Percentiles rank a stretch among this genome's conserved stretches.
Conservation (phyloP, 2,113 vertebrate genomes). For the Crotophaga sulcirostris region DNA sequence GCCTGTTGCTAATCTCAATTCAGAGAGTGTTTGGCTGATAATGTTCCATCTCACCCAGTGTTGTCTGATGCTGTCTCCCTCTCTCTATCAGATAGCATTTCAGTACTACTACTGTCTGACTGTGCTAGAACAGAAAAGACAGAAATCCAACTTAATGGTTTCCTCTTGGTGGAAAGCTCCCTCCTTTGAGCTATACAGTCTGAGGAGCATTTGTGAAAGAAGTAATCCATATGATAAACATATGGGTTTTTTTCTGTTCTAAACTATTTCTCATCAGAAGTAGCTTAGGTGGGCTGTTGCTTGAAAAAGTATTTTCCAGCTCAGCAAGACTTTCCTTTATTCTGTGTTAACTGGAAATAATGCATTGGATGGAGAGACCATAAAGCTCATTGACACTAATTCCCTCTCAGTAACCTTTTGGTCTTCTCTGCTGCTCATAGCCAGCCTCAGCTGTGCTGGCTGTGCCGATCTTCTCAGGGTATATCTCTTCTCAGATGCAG, state of each 20-base stretch:
- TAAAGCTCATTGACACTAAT: not conserved
- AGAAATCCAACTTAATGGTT: not conserved
- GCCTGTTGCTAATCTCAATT: not conserved
- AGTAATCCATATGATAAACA: not conserved
- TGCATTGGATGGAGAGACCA: not conserved
- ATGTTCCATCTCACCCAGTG: not conserved
- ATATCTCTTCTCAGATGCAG: not conserved
- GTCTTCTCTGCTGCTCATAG: not conserved
- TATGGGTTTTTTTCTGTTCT: not conserved
- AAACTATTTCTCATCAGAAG: not conserved
- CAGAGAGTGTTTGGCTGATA: not conserved
- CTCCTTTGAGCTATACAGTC: not conserved
- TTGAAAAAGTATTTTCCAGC: not conserved
- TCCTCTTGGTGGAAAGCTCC: not conserved
- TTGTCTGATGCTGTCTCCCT: not conserved
- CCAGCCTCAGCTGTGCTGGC: rapidly evolving
- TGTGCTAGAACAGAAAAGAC: not conserved
- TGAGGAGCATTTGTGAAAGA: not conserved
- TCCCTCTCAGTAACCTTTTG: not conserved
- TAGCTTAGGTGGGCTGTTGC: not conserved
- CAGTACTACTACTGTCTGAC: not conserved
- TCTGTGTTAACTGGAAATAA: not conserved
- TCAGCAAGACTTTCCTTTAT: not conserved
- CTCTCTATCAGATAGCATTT: not conserved
- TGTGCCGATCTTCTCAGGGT: not conserved